Conservation (phyloP, 2,888 invertebrate genomes). For the Cylloceria caligata region DNA sequence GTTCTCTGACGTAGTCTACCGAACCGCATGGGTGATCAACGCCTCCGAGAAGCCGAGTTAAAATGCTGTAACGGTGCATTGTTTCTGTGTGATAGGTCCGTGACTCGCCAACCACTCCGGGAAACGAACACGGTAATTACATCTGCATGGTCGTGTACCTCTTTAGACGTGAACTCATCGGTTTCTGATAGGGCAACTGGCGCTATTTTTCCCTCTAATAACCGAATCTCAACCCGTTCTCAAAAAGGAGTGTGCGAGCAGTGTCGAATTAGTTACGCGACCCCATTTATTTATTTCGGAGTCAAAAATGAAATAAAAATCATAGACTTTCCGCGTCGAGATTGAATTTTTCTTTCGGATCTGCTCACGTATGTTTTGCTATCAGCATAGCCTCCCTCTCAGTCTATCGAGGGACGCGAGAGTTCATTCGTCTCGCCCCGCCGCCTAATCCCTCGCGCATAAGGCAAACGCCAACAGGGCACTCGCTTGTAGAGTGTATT, state of each 20-base stretch:
- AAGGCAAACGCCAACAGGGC: conserved; percentile 51
- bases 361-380: conserved; percentile 30
- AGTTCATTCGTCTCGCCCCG: conserved; percentile 68
- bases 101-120: conserved; percentile 19
- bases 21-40: conserved; percentile 77
- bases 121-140: conserved; percentile 32
- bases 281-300: neutral
- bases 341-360: conserved; percentile 2
- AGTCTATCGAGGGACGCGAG: conserved; percentile 55
- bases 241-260: conserved; percentile 3
- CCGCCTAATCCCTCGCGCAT: conserved; percentile 37
- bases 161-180: neutral
- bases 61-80: conserved; percentile 79
- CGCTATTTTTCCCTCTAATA: conserved; percentile 58
- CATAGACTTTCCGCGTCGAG: neutral
- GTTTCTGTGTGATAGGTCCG: conserved; percentile 45
- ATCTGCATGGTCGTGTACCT: neutral
- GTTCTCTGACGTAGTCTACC: conserved; percentile 81
- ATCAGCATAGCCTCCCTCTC: conserved; percentile 20
- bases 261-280: neutral
- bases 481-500: conserved; percentile 58
- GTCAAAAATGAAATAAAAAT: neutral
- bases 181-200: neutral
- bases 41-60: conserved; percentile 68
- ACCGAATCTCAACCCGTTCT: conserved; percentile 43